Base-by-base conservation (phyloP, 23 tunicate species). In the Phallusia fumigata region DNA sequence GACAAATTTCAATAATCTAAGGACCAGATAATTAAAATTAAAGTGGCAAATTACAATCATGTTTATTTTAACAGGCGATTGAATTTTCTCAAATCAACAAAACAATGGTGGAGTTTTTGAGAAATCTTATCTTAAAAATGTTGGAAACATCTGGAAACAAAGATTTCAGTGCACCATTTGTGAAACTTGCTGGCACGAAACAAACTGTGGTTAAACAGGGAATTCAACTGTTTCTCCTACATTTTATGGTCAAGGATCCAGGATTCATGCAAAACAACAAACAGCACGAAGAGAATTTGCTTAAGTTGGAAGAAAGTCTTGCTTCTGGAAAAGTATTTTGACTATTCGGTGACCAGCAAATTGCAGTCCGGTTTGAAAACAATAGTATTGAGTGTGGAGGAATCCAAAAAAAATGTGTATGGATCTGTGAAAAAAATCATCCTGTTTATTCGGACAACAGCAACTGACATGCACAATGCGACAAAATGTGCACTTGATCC, bases 241-340 rank as follows among this genome's bases (percentile, higher is more conserved):
- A 91, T 73, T 91, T 91, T 50, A 91, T 91, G 87, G 3, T 91
- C 33, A 82, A 79, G 52, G 96, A 91, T 69, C 40, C 85, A 36
- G 32, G 35, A 13, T 91, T 78, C 73, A 91, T 91, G 81, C 35
- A 79, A 64, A 21, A 73, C 21, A 79, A 91, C 49, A 31, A 52
- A 1, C 33, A 79, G 19, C 34, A 82, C 3, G 78, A 83, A 32
- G 87, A 86, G 0, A 22, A 44, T 13, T 64, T 88, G 30, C 15
- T 2, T 31, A 50, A 52, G 21, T 83, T 91, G 88, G 84, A 82
- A 58, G 52, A 53, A 22, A 74, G 47, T 53, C 79, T 88, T 16
- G 83, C 34, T 24, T 35, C 83, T 0, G 52, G 65, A 82, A 74
- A 47, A 40, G 10, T 40, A 10, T 3, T 3, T 40, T 40, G 10